Conservation (phyloP, 2,888 invertebrate genomes). For the Dasysyrphus albostriatus region DNA sequence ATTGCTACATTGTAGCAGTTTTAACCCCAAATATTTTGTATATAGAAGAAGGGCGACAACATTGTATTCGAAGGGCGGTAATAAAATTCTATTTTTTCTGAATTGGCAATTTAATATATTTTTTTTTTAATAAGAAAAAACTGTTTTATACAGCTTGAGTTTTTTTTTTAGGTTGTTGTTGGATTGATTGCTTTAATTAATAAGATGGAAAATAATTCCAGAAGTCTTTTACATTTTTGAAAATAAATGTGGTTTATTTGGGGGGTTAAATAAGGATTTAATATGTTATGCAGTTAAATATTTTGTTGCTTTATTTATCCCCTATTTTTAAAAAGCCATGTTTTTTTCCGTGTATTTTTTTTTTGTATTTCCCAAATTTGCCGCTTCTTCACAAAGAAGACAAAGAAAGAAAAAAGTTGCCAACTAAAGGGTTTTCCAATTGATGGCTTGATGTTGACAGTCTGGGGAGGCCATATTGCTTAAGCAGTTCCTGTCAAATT, state of each 20-base stretch:
- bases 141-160: slow-evolving; percentile 53
- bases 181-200: slow-evolving; percentile 58
- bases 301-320: background rate
- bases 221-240: slow-evolving; percentile 9
- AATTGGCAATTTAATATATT: slow-evolving; percentile 66
- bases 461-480: too few relatives aligned
- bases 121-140: slow-evolving; percentile 24
- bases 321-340: background rate
- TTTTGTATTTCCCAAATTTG: too few relatives aligned
- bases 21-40: slow-evolving; percentile 25
- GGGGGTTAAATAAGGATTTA: background rate
- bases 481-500: too few relatives aligned
- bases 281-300: background rate
- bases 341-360: too few relatives aligned
- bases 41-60: slow-evolving; percentile 52
- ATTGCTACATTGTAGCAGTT: slow-evolving; percentile 64
- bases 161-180: background rate
- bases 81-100: slow-evolving; percentile 63
- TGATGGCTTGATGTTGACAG: too few relatives aligned
- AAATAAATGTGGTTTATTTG: slow-evolving; percentile 4
- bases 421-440: too few relatives aligned
- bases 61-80: slow-evolving; percentile 29
- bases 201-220: slow-evolving; percentile 35
- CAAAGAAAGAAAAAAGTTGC: too few relatives aligned
- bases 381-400: too few relatives aligned